A percentile compares a stretch with the other conserved stretches of the same genome.
Evolutionary conservation across 2,888 invertebrate species (phyloP).

Genomic region (Zelleria hepariella): DNA sequence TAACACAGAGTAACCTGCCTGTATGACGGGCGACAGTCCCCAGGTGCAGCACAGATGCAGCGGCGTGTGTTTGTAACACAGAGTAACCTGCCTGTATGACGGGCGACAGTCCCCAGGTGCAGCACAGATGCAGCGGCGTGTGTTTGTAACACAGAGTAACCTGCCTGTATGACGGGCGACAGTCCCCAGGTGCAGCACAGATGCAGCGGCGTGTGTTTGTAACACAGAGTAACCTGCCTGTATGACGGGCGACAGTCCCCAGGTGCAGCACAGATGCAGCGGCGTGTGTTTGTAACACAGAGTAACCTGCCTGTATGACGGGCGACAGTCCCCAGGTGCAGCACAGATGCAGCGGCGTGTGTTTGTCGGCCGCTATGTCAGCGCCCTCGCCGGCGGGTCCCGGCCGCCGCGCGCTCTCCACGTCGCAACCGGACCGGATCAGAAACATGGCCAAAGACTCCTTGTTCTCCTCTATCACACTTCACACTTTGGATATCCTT

Average conservation of each 20-base stretch:
- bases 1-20: no score
- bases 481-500: background rate
- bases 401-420: no score
- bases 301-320: slow-evolving; percentile 75
- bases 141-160: slow-evolving; percentile 59
- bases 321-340: slow-evolving; percentile 93
- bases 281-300: slow-evolving; percentile 85
- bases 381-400: slow-evolving; percentile 78
- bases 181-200: slow-evolving; percentile 95
- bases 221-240: no score
- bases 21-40: slow-evolving; percentile 89
- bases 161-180: slow-evolving; percentile 81
- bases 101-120: slow-evolving; percentile 91
- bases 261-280: slow-evolving; percentile 91
- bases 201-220: slow-evolving; percentile 90
- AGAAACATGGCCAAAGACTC: slow-evolving; percentile 76
- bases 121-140: slow-evolving; percentile 90
- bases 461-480: slow-evolving; percentile 79
- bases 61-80: slow-evolving; percentile 87
- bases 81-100: slow-evolving; percentile 84
- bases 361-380: slow-evolving; percentile 84
- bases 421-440: slow-evolving; percentile 87
- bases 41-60: slow-evolving; percentile 93
- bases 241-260: slow-evolving; percentile 91
- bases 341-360: slow-evolving; percentile 90